Evolutionary conservation across 2,113 vertebrate species (phyloP), one percentile per base, ranked within the genome.

Genomic region (Danionella cerebrum): DNA sequence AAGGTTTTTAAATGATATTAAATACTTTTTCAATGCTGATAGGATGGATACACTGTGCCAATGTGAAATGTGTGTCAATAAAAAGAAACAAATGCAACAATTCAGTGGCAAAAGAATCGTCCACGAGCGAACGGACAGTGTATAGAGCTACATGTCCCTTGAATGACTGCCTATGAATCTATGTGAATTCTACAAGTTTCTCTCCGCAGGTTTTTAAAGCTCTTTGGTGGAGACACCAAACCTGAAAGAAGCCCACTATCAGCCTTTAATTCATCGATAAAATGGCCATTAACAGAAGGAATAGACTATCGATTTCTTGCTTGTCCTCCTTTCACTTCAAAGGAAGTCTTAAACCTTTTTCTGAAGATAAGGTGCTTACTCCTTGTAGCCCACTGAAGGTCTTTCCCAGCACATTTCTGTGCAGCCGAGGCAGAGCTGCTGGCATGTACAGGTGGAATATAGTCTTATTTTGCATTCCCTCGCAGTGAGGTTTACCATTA

Each of bases 391-490:
- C 53, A 67, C 14, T 67, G 47, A 31, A 33, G 51, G 29, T 33
- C 8, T 53, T 53, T 74, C 16, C 66, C 29, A 27, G 12, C 54
- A 54, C 67, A 51, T 44, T n/a, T n/a, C 60, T 31, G 38, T 53
- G 69, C 66, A 45, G 18, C 21, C 59, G 52, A 2, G 5, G 48
- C 27, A 0, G 25, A 16, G n/a, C 19, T 39, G 27, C 72, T 55
- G 65, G 31, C 33, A 4, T 31, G 21, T 57, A 31, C 36, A 54
- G 27, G 53, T 33, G 25, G 29, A 51, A 47, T 58, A 29, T 33
- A 22, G 53, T 33, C 68, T 65, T 82, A 75, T 79, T 82, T 33
- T 84, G 69, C 58, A 78, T 82, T 81, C 71, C 67, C 62, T 74
- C 59, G 55, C 60, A 72, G 38, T 53, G 29, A 55, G 76, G 75